Evolutionary conservation across 2,888 invertebrate genomes (phyloP), one percentile per base, ranked within the genome.

Genomic region (Morpho helenor): DNA sequence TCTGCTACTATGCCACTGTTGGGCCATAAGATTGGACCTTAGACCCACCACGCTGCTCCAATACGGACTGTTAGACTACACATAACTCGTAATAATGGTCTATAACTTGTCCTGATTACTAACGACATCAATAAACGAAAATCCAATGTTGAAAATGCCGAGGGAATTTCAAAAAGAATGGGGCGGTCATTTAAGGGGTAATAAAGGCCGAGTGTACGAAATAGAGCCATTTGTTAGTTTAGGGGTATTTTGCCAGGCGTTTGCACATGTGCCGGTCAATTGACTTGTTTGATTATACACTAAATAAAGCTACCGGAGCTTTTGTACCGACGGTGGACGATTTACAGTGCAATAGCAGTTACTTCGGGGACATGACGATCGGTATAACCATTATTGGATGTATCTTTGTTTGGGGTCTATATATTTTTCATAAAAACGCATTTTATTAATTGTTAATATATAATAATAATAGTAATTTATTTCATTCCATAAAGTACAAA

Each of bases 191-290:
- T 66, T 58, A 57, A 60, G 52, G 66, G 57, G 66, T 59, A 66
- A 66, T 60, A 64, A 57, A 57, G 51, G 44, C 55, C 40, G 58
- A 48, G 59, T 67, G 58, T 44, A 50, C 54, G 60, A 57, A 66
- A 63, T 56, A 59, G 59, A 52, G 55, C 61, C 59, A 65, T 68
- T 63, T 67, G 70, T 70, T 70, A 63, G 68, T 65, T 66, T 66
- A 69, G 69, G 70, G 64, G 62, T 65, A 61, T 67, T 65, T 59
- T 58, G 66, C 61, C 57, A 63, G 65, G 59, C 60, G 44, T 41
- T 45, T 48, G 54, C 60, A 55, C 56, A 60, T 57, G 58, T 53
- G 52, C 60, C 49, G 52, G 57, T 39, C 59, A 60, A 63, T 64
- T 61, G 59, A 56, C 59, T 61, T 63, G 60, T 64, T 67, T 68